phyloP scores from a whole-genome alignment of 2,113 vertebrate species.

The Lontra canadensis region DNA sequence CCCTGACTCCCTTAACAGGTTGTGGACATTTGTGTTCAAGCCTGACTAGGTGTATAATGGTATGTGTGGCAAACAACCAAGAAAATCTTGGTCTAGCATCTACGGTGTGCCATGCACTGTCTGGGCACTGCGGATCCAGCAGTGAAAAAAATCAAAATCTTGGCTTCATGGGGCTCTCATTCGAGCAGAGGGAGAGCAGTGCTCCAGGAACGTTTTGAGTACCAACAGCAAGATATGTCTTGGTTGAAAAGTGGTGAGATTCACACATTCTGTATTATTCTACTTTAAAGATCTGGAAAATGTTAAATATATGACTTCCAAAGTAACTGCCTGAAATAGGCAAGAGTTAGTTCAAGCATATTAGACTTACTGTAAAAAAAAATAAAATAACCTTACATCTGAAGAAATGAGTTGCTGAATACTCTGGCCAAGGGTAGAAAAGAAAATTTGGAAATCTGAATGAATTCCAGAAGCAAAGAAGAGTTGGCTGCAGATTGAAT shows the following conservation, averaged over 20 bases:
- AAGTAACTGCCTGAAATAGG: background rate
- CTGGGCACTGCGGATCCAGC: background rate
- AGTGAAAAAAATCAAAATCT: background rate
- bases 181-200: background rate
- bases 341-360: background rate
- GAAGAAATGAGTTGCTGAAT: background rate
- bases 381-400: background rate
- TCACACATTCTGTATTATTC: background rate
- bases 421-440: background rate
- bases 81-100: background rate
- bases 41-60: background rate
- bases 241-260: background rate
- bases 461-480: constrained; percentile 3
- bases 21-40: background rate
- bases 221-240: background rate
- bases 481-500: background rate
- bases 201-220: background rate
- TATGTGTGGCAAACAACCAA: background rate
- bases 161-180: background rate
- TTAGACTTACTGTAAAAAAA: background rate
- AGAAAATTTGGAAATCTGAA: background rate
- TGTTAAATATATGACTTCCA: background rate
- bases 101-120: background rate
- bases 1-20: background rate
- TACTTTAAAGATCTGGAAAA: background rate